These are phyloP conservation scores for Cuculus canorus DNA, from an alignment of 2,797 vertebrate species.

Conservation along the genomic window DNA sequence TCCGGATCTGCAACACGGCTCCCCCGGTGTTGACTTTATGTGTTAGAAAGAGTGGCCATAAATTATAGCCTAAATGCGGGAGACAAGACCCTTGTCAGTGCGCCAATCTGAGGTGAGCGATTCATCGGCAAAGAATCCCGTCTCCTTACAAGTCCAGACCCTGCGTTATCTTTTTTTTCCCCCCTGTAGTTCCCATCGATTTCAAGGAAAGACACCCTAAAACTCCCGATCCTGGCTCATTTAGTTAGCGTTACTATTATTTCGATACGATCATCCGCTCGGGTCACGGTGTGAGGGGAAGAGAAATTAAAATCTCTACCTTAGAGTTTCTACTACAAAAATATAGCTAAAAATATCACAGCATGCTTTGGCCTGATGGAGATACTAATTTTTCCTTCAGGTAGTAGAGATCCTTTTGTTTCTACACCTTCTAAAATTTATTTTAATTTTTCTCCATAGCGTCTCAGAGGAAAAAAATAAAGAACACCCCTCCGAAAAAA, in stretches of 20 bases:
- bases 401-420: neutral
- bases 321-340: neutral
- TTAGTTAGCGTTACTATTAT: neutral
- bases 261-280: neutral
- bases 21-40: constrained; percentile 43
- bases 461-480: neutral
- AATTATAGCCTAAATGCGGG: constrained; percentile 61
- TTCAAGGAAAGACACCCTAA: constrained; percentile 30
- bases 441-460: neutral
- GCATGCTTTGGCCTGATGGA: neutral
- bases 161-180: neutral
- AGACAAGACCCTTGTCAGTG: constrained; percentile 22
- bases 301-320: neutral
- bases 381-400: neutral
- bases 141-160: constrained; percentile 46
- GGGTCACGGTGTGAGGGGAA: neutral
- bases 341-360: neutral
- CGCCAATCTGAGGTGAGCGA: constrained; percentile 42
- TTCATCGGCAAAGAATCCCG: constrained; percentile 49
- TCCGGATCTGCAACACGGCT: constrained; percentile 56
- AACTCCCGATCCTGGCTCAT: neutral
- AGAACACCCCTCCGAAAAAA: neutral
- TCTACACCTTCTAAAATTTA: neutral
- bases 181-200: neutral
- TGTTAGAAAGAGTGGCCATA: constrained; percentile 36